These are phyloP conservation scores for Falcaria lacertinaria DNA, from an alignment of 2,888 invertebrate species.

Conservation along the genomic window DNA sequence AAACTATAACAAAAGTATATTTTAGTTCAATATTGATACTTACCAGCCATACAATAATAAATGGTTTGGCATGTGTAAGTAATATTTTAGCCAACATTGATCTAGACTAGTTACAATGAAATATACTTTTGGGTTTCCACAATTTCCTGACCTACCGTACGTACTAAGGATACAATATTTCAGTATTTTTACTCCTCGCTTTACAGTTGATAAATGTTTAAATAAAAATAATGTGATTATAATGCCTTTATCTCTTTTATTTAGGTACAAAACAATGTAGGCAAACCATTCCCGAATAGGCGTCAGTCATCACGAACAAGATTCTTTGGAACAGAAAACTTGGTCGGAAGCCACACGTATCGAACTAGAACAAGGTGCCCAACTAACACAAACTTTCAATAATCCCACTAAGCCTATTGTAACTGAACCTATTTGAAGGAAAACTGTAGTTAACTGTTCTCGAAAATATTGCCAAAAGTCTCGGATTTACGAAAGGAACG, in stretches of 20 bases:
- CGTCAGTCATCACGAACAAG: conserved; percentile 35
- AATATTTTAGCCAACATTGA: too few relatives aligned
- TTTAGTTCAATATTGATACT: neutral
- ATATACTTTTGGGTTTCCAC: too few relatives aligned
- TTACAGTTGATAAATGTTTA: too few relatives aligned
- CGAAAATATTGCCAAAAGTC: conserved; percentile 2
- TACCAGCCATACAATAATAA: neutral
- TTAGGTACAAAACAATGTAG: neutral
- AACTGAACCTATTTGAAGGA: conserved; percentile 35
- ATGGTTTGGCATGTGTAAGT: too few relatives aligned
- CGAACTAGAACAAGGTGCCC: conserved; percentile 54
- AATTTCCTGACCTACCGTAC: too few relatives aligned
- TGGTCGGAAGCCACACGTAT: conserved; percentile 54
- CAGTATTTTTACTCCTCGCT: too few relatives aligned
- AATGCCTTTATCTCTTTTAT: conserved; percentile 11
- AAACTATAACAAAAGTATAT: neutral
- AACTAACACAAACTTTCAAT: conserved; percentile 62
- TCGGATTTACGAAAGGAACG: neutral
- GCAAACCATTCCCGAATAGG: conserved; percentile 31
- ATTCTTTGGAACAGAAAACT: conserved; percentile 47
- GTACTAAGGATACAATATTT: too few relatives aligned
- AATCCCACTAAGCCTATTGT: conserved; percentile 63
- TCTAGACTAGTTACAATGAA: too few relatives aligned
- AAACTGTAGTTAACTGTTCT: conserved; percentile 22
- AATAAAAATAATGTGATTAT: too few relatives aligned